Conservation (phyloP, 2,888 invertebrate genomes). For the Tricholauxania praeusta region DNA sequence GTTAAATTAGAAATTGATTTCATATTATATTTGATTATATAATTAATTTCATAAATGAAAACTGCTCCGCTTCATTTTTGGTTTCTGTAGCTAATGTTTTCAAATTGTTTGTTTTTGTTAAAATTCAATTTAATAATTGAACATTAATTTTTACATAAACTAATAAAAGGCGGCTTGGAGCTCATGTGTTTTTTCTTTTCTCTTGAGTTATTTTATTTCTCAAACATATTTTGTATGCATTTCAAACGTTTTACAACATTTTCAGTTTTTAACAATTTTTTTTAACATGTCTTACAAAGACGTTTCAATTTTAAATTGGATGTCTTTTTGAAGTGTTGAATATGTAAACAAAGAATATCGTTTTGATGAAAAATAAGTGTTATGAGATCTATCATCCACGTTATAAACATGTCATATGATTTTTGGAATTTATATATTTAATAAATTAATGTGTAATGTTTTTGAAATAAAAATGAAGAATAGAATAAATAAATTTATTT, state of each 20-base stretch:
- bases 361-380: too few relatives aligned
- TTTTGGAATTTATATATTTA: too few relatives aligned
- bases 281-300: constrained; percentile 14
- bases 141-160: constrained; percentile 52
- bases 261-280: constrained; percentile 19
- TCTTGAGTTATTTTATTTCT: constrained; percentile 16
- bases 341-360: too few relatives aligned
- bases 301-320: constrained; percentile 22
- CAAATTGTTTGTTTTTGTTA: constrained; percentile 38
- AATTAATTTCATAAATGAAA: not conserved
- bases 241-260: constrained; percentile 39
- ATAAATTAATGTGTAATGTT: too few relatives aligned
- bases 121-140: constrained; percentile 46
- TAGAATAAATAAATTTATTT: constrained; percentile 15
- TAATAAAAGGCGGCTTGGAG: constrained; percentile 61
- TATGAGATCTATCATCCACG: too few relatives aligned
- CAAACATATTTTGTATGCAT: constrained; percentile 13
- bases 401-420: too few relatives aligned
- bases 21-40: constrained; percentile 18
- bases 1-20: constrained; percentile 17
- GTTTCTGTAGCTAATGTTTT: constrained; percentile 14
- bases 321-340: not conserved
- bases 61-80: constrained; percentile 44
- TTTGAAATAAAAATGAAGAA: not conserved
- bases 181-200: constrained; percentile 49